A percentile compares a stretch with the other conserved stretches of the same genome.
These are phyloP conservation scores for Charina bottae DNA, from an alignment of 2,113 vertebrate genomes.

Conservation along the genomic window DNA sequence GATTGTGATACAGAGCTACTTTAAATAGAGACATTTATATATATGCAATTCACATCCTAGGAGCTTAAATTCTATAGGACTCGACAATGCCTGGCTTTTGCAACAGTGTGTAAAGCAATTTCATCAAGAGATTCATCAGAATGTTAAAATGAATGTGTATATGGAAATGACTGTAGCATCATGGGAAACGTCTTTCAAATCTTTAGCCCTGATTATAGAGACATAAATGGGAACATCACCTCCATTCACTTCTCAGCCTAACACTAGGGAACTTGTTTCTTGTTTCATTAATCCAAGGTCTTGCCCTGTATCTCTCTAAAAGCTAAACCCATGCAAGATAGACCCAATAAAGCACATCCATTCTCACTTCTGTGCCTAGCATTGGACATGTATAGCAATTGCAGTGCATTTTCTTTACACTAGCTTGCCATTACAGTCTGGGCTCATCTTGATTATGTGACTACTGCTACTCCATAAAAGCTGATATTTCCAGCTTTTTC, in stretches of 20 bases:
- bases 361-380: background rate
- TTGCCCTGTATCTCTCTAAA: background rate
- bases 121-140: background rate
- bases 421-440: background rate
- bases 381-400: background rate
- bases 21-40: background rate
- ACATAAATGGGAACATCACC: background rate
- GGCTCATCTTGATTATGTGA: background rate
- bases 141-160: slow-evolving; percentile 11
- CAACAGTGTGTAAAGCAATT: background rate
- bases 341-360: background rate
- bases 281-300: background rate
- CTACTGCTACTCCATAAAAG: background rate
- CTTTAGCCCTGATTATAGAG: background rate
- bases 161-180: background rate
- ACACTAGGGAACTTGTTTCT: background rate
- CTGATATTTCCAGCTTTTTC: background rate
- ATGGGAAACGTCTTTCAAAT: background rate
- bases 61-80: background rate
- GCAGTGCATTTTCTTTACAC: background rate
- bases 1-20: background rate
- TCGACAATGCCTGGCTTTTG: background rate
- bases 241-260: background rate
- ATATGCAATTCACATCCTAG: background rate
- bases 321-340: background rate